A percentile compares a stretch with the other conserved stretches of the same genome.
Evolutionary conservation across 2,797 vertebrate species (phyloP).

Genomic region (Kryptolebias ocellatus): DNA sequence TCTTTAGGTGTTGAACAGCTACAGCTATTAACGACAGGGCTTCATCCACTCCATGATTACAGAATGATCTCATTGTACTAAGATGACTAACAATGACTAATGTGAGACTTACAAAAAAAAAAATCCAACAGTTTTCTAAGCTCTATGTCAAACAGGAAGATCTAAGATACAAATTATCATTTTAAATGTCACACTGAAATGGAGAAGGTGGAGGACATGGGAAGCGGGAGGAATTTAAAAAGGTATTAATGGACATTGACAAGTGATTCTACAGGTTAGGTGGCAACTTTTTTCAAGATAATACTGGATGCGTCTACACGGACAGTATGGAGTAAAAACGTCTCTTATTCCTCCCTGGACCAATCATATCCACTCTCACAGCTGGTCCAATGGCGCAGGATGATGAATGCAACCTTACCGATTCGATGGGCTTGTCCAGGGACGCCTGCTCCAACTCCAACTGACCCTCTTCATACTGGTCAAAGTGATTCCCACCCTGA

Average conservation of each 20-base stretch:
- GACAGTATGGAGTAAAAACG: conserved; percentile 61
- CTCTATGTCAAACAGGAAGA: conserved; percentile 61
- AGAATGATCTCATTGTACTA: conserved; percentile 57
- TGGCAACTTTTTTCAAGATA: conserved; percentile 61
- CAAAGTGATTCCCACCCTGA: conserved; percentile 99
- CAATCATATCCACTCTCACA: conserved; percentile 85
- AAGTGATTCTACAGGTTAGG: conserved; percentile 70
- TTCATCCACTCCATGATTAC: conserved; percentile 76
- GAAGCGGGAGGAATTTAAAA: conserved; percentile 55
- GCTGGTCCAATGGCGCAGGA: conserved; percentile 71
- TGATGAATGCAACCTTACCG: conserved; percentile 89
- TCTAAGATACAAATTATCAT: conserved; percentile 59
- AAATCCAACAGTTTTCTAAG: conserved; percentile 54
- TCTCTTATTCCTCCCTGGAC: conserved; percentile 80
- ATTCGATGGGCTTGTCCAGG: conserved; percentile 99
- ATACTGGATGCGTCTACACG: conserved; percentile 71
- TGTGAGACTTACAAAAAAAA: conserved; percentile 51
- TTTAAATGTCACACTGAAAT: conserved; percentile 71
- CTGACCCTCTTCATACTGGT: conserved; percentile 99
- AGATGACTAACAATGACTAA: conserved; percentile 71
- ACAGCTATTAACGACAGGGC: conserved; percentile 54
- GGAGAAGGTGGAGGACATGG: conserved; percentile 67
- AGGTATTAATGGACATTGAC: conserved; percentile 70
- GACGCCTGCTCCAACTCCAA: conserved; percentile 98
- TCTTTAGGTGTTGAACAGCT: conserved; percentile 3